phyloP scores from a whole-genome alignment of 2,113 vertebrate species.

The Eolophus roseicapilla region DNA sequence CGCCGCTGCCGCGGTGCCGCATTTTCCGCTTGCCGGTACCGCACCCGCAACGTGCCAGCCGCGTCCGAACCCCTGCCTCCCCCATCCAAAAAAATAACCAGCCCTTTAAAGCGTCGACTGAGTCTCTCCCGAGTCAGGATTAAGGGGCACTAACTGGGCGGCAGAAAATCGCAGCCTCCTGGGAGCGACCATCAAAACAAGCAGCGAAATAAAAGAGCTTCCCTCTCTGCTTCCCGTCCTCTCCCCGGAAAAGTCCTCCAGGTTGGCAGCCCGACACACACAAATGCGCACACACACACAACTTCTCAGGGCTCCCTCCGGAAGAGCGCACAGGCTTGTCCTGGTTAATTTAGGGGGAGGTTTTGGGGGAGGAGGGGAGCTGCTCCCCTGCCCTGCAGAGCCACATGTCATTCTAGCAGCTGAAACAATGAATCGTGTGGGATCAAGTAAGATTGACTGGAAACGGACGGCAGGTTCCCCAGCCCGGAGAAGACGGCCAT shows the following conservation, averaged over 20 bases:
- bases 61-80: not conserved
- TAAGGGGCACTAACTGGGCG: slow-evolving; percentile 53
- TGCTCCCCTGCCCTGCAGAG: too few species aligned
- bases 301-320: not conserved
- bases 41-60: not conserved
- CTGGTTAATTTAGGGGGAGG: not conserved
- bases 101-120: not conserved
- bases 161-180: slow-evolving; percentile 46
- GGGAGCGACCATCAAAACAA: slow-evolving; percentile 41
- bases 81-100: slow-evolving; percentile 12
- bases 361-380: not conserved
- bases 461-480: too few species aligned
- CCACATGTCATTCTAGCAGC: too few species aligned
- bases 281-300: not conserved
- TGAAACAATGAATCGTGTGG: too few species aligned
- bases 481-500: too few species aligned
- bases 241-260: slow-evolving; percentile 8
- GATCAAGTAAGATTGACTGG: too few species aligned
- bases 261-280: not conserved
- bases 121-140: slow-evolving; percentile 37
- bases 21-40: not conserved
- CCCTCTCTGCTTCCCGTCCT: not conserved
- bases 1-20: not conserved
- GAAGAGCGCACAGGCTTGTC: not conserved
- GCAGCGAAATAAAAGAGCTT: slow-evolving; percentile 17